Evolutionary conservation across 1,140 invertebrate genomes (phyloP).

Genomic region (Scaptomyza pallida): DNA sequence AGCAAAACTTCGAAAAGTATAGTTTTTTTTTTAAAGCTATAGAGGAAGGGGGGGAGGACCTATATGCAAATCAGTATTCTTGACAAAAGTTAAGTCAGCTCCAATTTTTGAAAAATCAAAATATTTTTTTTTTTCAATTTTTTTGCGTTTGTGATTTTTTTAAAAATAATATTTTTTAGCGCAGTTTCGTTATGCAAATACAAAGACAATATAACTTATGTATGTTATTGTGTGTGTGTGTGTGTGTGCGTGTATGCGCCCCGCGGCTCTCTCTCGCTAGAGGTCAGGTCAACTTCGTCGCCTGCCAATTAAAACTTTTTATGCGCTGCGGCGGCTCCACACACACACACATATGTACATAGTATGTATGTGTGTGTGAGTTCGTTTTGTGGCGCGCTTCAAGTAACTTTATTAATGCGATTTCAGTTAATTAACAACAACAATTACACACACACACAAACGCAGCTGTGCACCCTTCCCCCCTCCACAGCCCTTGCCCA

Average conservation of each 20-base stretch:
- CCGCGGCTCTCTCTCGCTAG: constrained; percentile 58
- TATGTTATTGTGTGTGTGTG: constrained; percentile 12
- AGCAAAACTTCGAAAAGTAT: too few relatives aligned
- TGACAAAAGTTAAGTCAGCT: too few relatives aligned
- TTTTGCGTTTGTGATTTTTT: neutral
- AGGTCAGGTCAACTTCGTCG: constrained; percentile 79
- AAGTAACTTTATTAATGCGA: constrained; percentile 77
- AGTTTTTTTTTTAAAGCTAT: too few relatives aligned
- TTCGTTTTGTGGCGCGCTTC: constrained; percentile 34
- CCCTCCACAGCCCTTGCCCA: too few relatives aligned
- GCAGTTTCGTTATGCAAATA: constrained; percentile 42
- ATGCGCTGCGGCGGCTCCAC: constrained; percentile 63
- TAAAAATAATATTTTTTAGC: neutral
- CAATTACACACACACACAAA: constrained; percentile 49
- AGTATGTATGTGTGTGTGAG: constrained; percentile 6
- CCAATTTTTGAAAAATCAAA: too few relatives aligned
- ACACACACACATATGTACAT: constrained; percentile 18
- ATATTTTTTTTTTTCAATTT: neutral
- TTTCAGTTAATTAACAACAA: constrained; percentile 79
- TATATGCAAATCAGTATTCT: too few relatives aligned
- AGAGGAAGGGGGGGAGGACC: too few relatives aligned
- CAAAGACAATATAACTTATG: constrained; percentile 52
- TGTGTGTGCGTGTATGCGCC: constrained; percentile 24
- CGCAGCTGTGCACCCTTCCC: neutral
- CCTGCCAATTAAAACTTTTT: constrained; percentile 80